Evolutionary conservation across 1,140 invertebrate genomes (phyloP).

Genomic region (Lordiphosa mommai): DNA sequence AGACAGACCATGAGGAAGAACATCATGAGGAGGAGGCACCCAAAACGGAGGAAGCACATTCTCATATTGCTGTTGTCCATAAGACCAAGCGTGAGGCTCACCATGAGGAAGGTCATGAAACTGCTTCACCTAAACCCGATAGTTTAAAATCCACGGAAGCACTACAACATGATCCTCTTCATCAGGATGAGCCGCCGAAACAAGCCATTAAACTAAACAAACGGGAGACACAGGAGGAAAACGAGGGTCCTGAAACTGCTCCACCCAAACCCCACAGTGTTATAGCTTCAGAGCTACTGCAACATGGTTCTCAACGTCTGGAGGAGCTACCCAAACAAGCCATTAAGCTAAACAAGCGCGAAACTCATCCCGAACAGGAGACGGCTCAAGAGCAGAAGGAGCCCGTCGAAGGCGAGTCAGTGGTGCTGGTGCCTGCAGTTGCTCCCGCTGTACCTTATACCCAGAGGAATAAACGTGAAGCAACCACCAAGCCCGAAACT

Average conservation of each 20-base stretch:
- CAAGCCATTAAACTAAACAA: not conserved
- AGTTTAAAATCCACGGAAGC: not conserved
- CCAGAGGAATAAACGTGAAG: not conserved
- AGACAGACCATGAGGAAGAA: not conserved
- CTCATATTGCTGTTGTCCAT: not conserved
- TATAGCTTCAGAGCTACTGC: not conserved
- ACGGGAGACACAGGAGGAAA: not conserved
- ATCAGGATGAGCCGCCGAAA: not conserved
- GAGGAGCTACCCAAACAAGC: not conserved
- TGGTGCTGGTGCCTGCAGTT: not conserved
- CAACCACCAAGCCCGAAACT: not conserved
- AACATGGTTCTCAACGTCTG: not conserved
- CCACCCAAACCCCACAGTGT: not conserved
- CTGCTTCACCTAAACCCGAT: not conserved
- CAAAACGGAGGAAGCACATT: not conserved
- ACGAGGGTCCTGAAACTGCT: not conserved
- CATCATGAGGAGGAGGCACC: not conserved
- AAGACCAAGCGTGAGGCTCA: slow-evolving; percentile 8
- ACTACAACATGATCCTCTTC: not conserved
- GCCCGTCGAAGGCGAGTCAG: not conserved
- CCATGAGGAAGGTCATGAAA: slow-evolving; percentile 11
- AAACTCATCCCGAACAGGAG: not conserved
- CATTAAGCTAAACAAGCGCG: not conserved
- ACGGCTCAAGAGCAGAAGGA: not conserved
- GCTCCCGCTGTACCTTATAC: not conserved